phyloP scores from a whole-genome alignment of 2,113 vertebrate species.

The human region GRCh38 chr22:19746001-19746500 shows the following conservation, averaged over 20 bases:
- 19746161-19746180: neutral
- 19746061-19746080: conserved; percentile 45
- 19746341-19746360: neutral
- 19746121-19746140: neutral
- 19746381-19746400: neutral
- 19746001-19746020: conserved; percentile 57
- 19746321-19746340: fast-evolving
- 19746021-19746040: neutral
- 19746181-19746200: too few relatives aligned
- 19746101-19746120: neutral
- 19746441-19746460: neutral
- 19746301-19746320: neutral
- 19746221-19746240: neutral
- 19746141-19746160: neutral
- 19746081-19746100: neutral
- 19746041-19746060: conserved; percentile 4
- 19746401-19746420: neutral
- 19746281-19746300: neutral
- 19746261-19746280: too few relatives aligned
- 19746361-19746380: neutral
- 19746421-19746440: neutral
- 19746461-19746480: neutral
- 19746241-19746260: neutral
- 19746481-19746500: neutral
- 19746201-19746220: neutral